Evolutionary conservation across 2,888 invertebrate genomes (phyloP).

Genomic region (Dolichomitus sp.): DNA sequence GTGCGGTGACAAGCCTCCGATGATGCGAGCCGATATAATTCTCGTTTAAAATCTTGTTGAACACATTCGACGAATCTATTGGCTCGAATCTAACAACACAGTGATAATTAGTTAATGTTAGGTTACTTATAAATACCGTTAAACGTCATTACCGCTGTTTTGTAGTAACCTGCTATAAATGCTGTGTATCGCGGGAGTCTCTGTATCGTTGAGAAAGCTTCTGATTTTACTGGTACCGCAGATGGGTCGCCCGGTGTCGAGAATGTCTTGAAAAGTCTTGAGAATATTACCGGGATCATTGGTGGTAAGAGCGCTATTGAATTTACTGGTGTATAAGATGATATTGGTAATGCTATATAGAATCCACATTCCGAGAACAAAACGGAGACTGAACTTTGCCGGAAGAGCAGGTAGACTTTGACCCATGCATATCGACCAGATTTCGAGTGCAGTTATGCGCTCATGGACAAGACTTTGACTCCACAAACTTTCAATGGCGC

Average conservation of each 20-base stretch:
- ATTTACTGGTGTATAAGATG: slow-evolving; percentile 63
- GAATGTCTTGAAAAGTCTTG: slow-evolving; percentile 56
- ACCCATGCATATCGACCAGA: slow-evolving; percentile 57
- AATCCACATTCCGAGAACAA: slow-evolving; percentile 66
- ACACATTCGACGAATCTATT: neutral
- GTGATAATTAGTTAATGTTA: too few relatives aligned
- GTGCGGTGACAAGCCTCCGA: slow-evolving; percentile 39
- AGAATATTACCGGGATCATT: slow-evolving; percentile 20
- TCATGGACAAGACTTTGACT: slow-evolving; percentile 56
- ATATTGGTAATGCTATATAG: slow-evolving; percentile 56
- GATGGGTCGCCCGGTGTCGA: slow-evolving; percentile 55
- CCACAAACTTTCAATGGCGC: slow-evolving; percentile 19
- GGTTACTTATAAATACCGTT: too few relatives aligned
- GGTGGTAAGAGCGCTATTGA: slow-evolving; percentile 64
- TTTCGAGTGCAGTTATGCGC: slow-evolving; percentile 55
- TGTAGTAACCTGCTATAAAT: slow-evolving; percentile 59
- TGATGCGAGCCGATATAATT: slow-evolving; percentile 52
- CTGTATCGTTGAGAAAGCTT: slow-evolving; percentile 49
- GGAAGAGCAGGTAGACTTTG: slow-evolving; percentile 51
- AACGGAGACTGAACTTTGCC: slow-evolving; percentile 55
- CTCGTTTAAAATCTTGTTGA: slow-evolving; percentile 36
- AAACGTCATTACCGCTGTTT: too few relatives aligned
- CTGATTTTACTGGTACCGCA: slow-evolving; percentile 38
- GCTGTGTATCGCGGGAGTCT: slow-evolving; percentile 36
- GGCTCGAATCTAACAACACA: slow-evolving; percentile 15